Evolutionary conservation across 1,140 invertebrate genomes (phyloP).

Genomic region (Cardiocondyla obscurior): DNA sequence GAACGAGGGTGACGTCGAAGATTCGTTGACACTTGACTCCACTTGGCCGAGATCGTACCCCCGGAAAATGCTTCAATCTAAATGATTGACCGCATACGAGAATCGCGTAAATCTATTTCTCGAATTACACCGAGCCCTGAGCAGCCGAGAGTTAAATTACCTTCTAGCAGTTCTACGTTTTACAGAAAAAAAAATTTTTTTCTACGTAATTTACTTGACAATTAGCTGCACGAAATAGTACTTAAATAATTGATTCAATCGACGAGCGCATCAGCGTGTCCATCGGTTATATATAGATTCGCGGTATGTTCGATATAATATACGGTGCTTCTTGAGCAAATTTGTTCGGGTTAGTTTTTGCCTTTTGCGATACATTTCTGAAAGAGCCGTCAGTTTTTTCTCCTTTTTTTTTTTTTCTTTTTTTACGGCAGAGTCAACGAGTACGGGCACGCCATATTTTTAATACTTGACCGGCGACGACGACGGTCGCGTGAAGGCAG

Average conservation of each 20-base stretch:
- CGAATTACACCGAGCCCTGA: conserved; percentile 5
- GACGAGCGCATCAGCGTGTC: too few relatives aligned
- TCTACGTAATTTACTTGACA: not conserved
- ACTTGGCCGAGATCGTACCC: conserved; percentile 57
- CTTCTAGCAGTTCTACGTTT: not conserved
- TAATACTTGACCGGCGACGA: conserved; percentile 11
- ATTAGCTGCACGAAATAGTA: not conserved
- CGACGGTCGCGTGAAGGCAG: conserved; percentile 13
- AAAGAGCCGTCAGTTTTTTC: conserved; percentile 3
- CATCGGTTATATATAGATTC: too few relatives aligned
- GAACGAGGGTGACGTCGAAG: conserved; percentile 72
- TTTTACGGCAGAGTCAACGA: not conserved
- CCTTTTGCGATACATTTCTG: not conserved
- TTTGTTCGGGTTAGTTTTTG: conserved; percentile 1
- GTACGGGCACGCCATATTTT: conserved; percentile 2
- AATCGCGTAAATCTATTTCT: conserved; percentile 4
- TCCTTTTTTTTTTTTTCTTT: too few relatives aligned
- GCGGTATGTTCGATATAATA: too few relatives aligned
- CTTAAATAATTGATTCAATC: too few relatives aligned
- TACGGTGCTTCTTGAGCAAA: not conserved
- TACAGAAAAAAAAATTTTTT: not conserved
- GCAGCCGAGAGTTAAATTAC: not conserved
- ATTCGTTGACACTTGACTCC: conserved; percentile 79
- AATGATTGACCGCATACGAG: conserved; percentile 52
- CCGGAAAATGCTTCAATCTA: conserved; percentile 57